phyloP scores from a whole-genome alignment of 1,140 invertebrate species.

The Drosophila fuyamai region DNA sequence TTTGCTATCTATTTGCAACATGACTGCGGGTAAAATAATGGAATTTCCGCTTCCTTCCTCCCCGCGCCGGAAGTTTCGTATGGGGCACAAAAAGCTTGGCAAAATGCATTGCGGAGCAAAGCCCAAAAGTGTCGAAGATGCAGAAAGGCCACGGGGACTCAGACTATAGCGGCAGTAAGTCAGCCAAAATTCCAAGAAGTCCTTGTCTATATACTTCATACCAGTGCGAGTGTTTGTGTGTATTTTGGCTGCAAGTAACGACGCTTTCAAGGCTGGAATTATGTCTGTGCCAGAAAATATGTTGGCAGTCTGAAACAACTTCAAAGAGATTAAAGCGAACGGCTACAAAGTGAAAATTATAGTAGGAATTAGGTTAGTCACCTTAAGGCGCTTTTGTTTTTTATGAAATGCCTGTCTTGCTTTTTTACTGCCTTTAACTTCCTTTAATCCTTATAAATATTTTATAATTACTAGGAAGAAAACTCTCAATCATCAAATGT shows the following conservation, averaged over 20 bases:
- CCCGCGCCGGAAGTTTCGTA: constrained; percentile 7
- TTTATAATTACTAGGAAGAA: no score
- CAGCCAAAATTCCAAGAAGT: constrained; percentile 40
- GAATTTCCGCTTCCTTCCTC: constrained; percentile 16
- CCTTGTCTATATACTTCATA: constrained; percentile 13
- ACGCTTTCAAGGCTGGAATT: constrained; percentile 30
- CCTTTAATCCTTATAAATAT: no score
- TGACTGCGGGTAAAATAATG: constrained; percentile 47
- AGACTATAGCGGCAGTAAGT: constrained; percentile 24
- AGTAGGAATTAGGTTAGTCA: background rate
- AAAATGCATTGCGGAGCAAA: constrained; percentile 39
- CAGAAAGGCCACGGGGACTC: constrained; percentile 36
- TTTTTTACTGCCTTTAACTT: no score
- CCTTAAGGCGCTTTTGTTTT: background rate
- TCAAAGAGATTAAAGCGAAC: constrained; percentile 16
- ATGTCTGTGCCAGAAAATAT: constrained; percentile 27
- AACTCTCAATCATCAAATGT: no score
- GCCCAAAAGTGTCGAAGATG: constrained; percentile 46
- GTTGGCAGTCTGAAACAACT: constrained; percentile 6
- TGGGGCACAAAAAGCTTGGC: constrained; percentile 38
- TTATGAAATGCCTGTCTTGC: no score
- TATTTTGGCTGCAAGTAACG: constrained; percentile 36
- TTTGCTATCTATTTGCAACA: constrained; percentile 49
- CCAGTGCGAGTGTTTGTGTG: constrained; percentile 1
- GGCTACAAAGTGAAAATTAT: background rate